These are phyloP conservation scores for Lordiphosa mommai DNA, from an alignment of 1,140 invertebrate species.

Conservation along the genomic window DNA sequence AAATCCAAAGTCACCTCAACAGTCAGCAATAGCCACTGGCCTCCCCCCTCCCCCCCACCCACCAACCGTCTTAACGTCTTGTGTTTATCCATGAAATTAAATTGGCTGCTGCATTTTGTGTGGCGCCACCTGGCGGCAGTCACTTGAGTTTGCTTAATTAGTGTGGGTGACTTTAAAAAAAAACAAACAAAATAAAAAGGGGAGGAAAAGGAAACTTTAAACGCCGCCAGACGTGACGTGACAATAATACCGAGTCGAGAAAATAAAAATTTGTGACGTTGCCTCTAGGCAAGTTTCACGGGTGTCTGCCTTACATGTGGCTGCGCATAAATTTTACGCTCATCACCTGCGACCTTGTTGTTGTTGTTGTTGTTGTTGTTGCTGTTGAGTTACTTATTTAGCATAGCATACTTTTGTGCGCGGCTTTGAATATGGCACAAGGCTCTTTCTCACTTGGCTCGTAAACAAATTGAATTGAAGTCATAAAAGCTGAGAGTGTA, in stretches of 20 bases:
- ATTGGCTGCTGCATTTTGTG: conserved; percentile 39
- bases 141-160: conserved; percentile 44
- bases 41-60: neutral
- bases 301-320: conserved; percentile 63
- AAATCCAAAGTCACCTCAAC: conserved; percentile 48
- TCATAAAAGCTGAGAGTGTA: conserved; percentile 49
- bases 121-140: conserved; percentile 34
- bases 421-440: conserved; percentile 51
- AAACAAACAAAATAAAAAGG: neutral
- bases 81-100: conserved; percentile 70
- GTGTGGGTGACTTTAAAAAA: conserved; percentile 18
- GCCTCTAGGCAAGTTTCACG: conserved; percentile 57
- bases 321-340: conserved; percentile 73
- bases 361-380: conserved; percentile 49
- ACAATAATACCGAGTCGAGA: conserved; percentile 57
- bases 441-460: conserved; percentile 40
- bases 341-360: conserved; percentile 72
- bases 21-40: neutral
- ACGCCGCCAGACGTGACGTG: conserved; percentile 69
- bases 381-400: conserved; percentile 63
- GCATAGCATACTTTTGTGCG: conserved; percentile 54
- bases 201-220: conserved; percentile 4
- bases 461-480: conserved; percentile 78
- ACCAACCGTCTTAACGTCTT: conserved; percentile 19
- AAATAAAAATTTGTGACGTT: conserved; percentile 10